These are phyloP conservation scores for Eptesicus fuscus DNA, from an alignment of 2,113 vertebrate genomes.

Conservation along the genomic window DNA sequence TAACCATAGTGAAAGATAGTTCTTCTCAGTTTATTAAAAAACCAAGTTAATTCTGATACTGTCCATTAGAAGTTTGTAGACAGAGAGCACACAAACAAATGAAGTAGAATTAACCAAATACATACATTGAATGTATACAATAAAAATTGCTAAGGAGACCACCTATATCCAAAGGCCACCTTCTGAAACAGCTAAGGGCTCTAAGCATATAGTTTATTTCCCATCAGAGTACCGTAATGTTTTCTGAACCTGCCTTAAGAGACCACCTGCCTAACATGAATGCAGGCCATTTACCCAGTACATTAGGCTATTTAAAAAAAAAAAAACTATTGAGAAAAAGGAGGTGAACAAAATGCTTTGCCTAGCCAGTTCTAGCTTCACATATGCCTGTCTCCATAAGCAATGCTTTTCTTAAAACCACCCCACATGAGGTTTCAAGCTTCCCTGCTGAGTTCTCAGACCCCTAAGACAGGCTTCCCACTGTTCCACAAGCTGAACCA, in stretches of 20 bases:
- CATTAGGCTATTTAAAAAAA: slow-evolving; percentile 13
- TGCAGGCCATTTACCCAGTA: neutral
- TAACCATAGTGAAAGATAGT: neutral
- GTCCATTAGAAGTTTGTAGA: neutral
- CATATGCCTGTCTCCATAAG: neutral
- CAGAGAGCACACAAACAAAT: neutral
- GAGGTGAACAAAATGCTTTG: slow-evolving; percentile 22
- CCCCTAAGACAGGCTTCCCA: neutral
- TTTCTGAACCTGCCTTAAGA: slow-evolving; percentile 48
- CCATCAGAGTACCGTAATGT: slow-evolving; percentile 35
- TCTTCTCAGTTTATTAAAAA: neutral
- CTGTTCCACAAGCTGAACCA: neutral
- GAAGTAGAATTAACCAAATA: slow-evolving; percentile 12
- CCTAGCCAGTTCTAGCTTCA: neutral
- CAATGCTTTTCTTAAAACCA: slow-evolving; percentile 38
- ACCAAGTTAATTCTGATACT: slow-evolving; percentile 1
- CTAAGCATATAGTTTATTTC: slow-evolving; percentile 50
- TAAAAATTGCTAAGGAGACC: slow-evolving; percentile 57
- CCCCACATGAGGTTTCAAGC: neutral
- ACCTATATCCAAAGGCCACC: slow-evolving; percentile 51
- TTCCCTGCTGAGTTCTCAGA: neutral
- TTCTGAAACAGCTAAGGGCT: slow-evolving; percentile 33
- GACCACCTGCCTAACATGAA: slow-evolving; percentile 54
- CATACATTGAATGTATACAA: neutral
- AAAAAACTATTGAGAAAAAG: neutral